Percentiles rank a stretch among this genome's conserved stretches.
These are phyloP conservation scores for Digitonthophagus gazella DNA, from an alignment of 2,888 invertebrate species.

Conservation along the genomic window DNA sequence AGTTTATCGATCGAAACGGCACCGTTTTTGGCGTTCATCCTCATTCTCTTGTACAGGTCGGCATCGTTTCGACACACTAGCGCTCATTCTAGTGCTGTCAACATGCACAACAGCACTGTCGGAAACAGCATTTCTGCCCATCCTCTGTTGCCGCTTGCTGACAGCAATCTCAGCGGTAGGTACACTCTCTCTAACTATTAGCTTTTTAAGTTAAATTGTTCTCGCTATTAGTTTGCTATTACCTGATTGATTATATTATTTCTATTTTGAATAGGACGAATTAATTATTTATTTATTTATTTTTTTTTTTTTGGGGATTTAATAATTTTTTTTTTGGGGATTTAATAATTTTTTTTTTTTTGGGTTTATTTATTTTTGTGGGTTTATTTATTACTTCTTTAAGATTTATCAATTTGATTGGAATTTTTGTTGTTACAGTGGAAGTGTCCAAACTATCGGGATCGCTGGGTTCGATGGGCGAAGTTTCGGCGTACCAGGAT, in stretches of 20 bases:
- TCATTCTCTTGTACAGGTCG: constrained; percentile 72
- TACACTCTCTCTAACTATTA: constrained; percentile 37
- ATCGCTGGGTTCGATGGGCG: constrained; percentile 60
- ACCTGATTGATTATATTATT: too few relatives aligned
- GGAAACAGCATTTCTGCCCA: constrained; percentile 90
- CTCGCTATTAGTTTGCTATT: not conserved
- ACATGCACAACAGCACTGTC: constrained; percentile 67
- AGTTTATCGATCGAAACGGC: constrained; percentile 21
- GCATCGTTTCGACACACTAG: constrained; percentile 87
- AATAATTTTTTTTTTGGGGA: too few relatives aligned
- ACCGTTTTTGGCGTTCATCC: constrained; percentile 37
- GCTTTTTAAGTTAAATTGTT: not conserved
- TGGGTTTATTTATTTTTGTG: too few relatives aligned
- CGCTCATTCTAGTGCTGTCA: constrained; percentile 66
- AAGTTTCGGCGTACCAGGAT: constrained; percentile 58
- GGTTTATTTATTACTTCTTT: too few relatives aligned
- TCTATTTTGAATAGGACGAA: too few relatives aligned
- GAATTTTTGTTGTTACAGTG: constrained; percentile 39
- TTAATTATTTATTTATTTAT: too few relatives aligned
- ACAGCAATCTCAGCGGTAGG: constrained; percentile 59
- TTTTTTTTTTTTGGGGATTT: too few relatives aligned
- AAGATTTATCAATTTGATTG: too few relatives aligned
- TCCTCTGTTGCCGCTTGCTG: constrained; percentile 86
- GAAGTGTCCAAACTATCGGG: constrained; percentile 57
- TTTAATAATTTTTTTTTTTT: too few relatives aligned